Evolutionary conservation across 2,888 invertebrate genomes (phyloP).

Genomic region (Drosophila longiperda): DNA sequence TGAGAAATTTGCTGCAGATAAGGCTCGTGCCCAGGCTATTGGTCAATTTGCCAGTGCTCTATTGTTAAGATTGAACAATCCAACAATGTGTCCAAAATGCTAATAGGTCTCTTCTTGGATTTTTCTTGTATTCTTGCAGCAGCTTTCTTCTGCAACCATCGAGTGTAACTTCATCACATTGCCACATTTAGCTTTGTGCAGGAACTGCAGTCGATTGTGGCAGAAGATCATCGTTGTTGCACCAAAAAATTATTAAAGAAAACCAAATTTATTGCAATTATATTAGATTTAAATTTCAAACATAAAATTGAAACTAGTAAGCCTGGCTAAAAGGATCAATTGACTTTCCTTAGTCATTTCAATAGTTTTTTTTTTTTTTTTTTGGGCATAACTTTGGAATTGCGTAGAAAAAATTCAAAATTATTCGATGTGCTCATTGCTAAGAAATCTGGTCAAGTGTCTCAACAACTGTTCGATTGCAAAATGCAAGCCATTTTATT

Average conservation of each 20-base stretch:
- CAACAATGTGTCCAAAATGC: constrained; percentile 4
- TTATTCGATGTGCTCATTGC: constrained; percentile 13
- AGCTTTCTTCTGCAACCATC: constrained; percentile 9
- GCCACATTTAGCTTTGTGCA: background rate
- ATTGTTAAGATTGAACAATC: background rate
- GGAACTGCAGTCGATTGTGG: constrained; percentile 20
- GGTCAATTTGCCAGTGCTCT: constrained; percentile 21
- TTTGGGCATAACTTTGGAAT: constrained; percentile 3
- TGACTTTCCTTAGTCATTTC: background rate
- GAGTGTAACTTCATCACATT: constrained; percentile 8
- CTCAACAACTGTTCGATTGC: background rate
- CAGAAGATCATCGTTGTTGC: background rate
- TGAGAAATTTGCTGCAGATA: background rate
- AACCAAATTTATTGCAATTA: background rate
- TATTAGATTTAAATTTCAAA: background rate
- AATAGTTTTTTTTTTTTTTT: background rate
- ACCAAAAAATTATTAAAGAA: constrained; percentile 5
- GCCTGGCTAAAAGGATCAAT: background rate
- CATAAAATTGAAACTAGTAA: background rate
- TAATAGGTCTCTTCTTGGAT: background rate
- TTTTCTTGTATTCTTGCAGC: constrained; percentile 6
- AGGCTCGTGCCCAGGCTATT: constrained; percentile 13
- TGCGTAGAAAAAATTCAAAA: constrained; percentile 5
- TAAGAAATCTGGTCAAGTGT: constrained; percentile 4
- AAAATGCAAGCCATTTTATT: background rate